Evolutionary conservation across 2,888 invertebrate genomes (phyloP).

Genomic region (Rhagonycha fulva): DNA sequence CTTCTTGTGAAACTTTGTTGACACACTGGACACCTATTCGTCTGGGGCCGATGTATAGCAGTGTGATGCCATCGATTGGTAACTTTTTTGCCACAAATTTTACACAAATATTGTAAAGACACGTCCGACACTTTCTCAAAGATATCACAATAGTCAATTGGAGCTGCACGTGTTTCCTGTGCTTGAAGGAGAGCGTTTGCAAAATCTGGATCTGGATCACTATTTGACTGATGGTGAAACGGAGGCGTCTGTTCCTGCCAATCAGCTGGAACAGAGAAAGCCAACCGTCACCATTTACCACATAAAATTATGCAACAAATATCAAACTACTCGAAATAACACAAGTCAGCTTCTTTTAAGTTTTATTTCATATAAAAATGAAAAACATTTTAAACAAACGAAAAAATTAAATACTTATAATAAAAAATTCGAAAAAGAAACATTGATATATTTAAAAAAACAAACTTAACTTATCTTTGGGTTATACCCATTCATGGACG

Average conservation of each 20-base stretch:
- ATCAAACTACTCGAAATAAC: neutral
- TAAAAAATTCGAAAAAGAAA: neutral
- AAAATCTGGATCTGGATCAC: slow-evolving; percentile 11
- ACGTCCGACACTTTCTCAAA: slow-evolving; percentile 44
- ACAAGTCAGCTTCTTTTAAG: neutral
- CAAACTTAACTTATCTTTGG: neutral
- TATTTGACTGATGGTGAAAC: slow-evolving; percentile 32
- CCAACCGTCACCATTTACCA: slow-evolving; percentile 43
- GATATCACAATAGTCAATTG: slow-evolving; percentile 46
- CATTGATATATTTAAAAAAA: neutral
- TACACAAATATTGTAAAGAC: slow-evolving; percentile 61
- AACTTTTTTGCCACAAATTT: slow-evolving; percentile 67
- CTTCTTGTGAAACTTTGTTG: slow-evolving; percentile 66
- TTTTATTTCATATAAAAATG: neutral
- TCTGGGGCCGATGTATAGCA: slow-evolving; percentile 67
- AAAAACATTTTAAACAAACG: neutral
- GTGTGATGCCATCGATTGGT: slow-evolving; percentile 71
- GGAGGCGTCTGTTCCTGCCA: slow-evolving; percentile 46
- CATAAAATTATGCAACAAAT: slow-evolving; percentile 2
- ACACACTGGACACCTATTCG: slow-evolving; percentile 66
- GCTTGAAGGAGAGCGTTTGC: neutral
- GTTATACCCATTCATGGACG: neutral
- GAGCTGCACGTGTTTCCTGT: slow-evolving; percentile 32
- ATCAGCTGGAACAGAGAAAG: slow-evolving; percentile 49
- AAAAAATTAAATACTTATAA: neutral